Conservation (phyloP, 2,113 vertebrate species). For the Onychostruthus taczanowskii region DNA sequence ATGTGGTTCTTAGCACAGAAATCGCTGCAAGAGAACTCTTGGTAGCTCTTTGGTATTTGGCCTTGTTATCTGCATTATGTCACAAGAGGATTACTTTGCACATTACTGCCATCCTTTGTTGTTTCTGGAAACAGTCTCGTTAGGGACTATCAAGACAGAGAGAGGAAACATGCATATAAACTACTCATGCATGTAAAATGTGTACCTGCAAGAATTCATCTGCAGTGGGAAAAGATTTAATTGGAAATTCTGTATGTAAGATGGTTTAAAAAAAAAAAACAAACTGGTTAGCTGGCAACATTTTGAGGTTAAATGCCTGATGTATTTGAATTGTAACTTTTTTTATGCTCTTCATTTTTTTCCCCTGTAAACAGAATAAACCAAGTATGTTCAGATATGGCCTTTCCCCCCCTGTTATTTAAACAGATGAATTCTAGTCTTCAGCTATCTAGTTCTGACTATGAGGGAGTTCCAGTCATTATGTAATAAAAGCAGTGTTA, state of each 20-base stretch:
- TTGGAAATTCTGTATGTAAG: neutral
- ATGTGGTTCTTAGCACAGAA: neutral
- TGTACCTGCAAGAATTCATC: neutral
- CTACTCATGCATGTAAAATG: neutral
- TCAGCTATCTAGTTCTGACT: neutral
- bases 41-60: neutral
- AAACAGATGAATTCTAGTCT: neutral
- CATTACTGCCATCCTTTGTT: neutral
- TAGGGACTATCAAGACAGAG: neutral
- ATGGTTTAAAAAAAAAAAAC: neutral
- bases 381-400: neutral
- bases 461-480: neutral
- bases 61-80: neutral
- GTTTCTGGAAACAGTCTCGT: neutral
- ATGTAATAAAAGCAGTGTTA: neutral
- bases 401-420: rapidly evolving
- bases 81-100: neutral
- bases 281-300: neutral
- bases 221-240: neutral
- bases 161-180: neutral
- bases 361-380: neutral
- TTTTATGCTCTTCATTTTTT: neutral
- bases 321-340: neutral
- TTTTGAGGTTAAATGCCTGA: neutral
- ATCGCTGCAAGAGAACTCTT: neutral